Conservation (phyloP, 2,888 invertebrate genomes). For the Campopleginae sp. region DNA sequence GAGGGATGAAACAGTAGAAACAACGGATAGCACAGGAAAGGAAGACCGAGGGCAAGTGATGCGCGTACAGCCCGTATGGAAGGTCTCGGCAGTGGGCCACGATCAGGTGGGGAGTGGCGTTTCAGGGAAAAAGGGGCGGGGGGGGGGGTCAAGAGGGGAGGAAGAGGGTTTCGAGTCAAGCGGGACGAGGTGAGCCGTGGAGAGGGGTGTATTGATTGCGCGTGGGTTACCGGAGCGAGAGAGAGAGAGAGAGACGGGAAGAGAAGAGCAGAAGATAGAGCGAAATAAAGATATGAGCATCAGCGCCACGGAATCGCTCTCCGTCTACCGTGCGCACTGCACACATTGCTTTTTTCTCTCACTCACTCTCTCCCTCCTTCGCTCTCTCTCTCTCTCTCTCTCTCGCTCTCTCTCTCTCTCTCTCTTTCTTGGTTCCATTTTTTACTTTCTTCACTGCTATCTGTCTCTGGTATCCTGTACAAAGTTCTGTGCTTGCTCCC, state of each 20-base stretch:
- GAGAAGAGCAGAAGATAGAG: conserved; percentile 47
- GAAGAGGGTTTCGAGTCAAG: conserved; percentile 61
- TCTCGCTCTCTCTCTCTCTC: conserved; percentile 38
- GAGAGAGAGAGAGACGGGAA: conserved; percentile 67
- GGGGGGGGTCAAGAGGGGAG: neutral
- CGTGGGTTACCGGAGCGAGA: conserved; percentile 74
- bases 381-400: conserved; percentile 35
- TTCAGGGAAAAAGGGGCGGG: conserved; percentile 51
- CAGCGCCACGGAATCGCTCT: conserved; percentile 72
- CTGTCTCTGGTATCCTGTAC: conserved; percentile 18
- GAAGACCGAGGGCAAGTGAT: conserved; percentile 67
- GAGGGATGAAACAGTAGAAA: conserved; percentile 50
- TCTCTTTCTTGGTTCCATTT: conserved; percentile 29
- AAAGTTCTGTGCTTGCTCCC: conserved; percentile 22
- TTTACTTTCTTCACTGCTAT: conserved; percentile 19
- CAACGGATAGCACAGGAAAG: conserved; percentile 55
- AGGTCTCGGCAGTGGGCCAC: conserved; percentile 70
- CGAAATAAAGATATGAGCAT: conserved; percentile 68
- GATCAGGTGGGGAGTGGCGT: conserved; percentile 71
- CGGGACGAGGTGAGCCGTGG: conserved; percentile 57
- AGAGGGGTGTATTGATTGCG: conserved; percentile 81
- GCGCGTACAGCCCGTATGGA: conserved; percentile 69
- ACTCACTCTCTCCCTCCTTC: conserved; percentile 31
- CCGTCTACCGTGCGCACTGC: conserved; percentile 64
- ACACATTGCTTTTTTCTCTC: conserved; percentile 51